phyloP scores from a whole-genome alignment of 2,888 invertebrate species.

The Chelonus formosanus region DNA sequence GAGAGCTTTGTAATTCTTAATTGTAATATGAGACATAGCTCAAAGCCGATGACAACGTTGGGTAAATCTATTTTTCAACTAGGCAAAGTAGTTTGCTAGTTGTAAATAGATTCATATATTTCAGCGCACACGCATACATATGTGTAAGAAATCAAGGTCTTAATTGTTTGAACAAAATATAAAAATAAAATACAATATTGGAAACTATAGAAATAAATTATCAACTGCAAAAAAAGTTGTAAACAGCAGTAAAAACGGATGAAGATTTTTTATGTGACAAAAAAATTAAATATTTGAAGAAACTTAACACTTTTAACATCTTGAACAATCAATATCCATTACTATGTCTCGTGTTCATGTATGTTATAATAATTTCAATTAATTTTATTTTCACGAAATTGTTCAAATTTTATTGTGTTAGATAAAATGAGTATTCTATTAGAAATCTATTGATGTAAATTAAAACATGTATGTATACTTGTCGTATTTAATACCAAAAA shows the following conservation, averaged over 20 bases:
- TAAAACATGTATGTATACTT: slow-evolving; percentile 27
- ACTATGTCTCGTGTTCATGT: too few species aligned
- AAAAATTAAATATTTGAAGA: too few species aligned
- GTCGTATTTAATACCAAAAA: slow-evolving; percentile 21
- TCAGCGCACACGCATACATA: slow-evolving; percentile 40
- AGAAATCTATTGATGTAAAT: neutral
- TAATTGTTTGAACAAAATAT: neutral
- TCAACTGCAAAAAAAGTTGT: too few species aligned
- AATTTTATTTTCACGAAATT: too few species aligned
- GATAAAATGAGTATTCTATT: too few species aligned
- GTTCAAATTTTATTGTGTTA: too few species aligned
- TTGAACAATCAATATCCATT: too few species aligned
- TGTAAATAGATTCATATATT: slow-evolving; percentile 27
- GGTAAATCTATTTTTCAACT: slow-evolving; percentile 33
- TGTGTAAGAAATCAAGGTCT: slow-evolving; percentile 10
- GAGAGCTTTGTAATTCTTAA: slow-evolving; percentile 16
- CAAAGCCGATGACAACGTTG: slow-evolving; percentile 8
- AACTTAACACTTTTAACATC: too few species aligned
- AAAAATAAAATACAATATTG: neutral
- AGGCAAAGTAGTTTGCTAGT: slow-evolving; percentile 32
- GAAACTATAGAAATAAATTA: too few species aligned
- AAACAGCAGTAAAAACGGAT: too few species aligned
- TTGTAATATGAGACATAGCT: neutral
- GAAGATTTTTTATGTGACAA: too few species aligned
- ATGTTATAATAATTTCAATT: too few species aligned